phyloP scores from a whole-genome alignment of 2,888 invertebrate species.

The Dioctria linearis region DNA sequence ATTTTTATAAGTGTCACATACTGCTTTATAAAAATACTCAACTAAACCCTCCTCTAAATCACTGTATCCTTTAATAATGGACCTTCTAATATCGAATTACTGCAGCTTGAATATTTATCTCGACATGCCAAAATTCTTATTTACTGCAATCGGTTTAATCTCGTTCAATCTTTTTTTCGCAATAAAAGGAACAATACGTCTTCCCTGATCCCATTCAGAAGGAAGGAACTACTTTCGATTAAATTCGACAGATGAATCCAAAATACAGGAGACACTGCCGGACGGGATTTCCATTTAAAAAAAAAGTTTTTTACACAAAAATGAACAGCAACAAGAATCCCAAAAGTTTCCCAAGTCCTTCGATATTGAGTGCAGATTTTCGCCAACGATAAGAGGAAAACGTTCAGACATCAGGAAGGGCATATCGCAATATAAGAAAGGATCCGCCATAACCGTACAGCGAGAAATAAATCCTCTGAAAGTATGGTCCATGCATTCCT shows the following conservation, averaged over 20 bases:
- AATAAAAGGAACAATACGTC: slow-evolving; percentile 45
- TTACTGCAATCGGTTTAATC: slow-evolving; percentile 40
- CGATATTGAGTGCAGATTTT: slow-evolving; percentile 35
- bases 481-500: slow-evolving; percentile 47
- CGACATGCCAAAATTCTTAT: slow-evolving; percentile 10
- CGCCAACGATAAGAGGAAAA: slow-evolving; percentile 38
- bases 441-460: slow-evolving; percentile 48
- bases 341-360: slow-evolving; percentile 33
- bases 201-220: slow-evolving; percentile 7
- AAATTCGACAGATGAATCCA: slow-evolving; percentile 31
- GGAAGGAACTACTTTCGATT: slow-evolving; percentile 44
- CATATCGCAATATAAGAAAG: slow-evolving; percentile 29
- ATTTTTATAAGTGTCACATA: too few relatives aligned
- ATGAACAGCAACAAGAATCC: slow-evolving; percentile 45
- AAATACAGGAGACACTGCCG: not conserved
- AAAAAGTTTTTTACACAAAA: slow-evolving; percentile 34
- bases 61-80: too few relatives aligned
- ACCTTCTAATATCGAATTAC: too few relatives aligned
- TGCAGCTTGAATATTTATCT: not conserved
- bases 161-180: slow-evolving; percentile 1
- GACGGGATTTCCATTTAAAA: slow-evolving; percentile 36
- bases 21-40: too few relatives aligned
- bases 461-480: slow-evolving; percentile 41
- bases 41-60: too few relatives aligned
- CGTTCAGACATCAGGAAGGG: slow-evolving; percentile 48